phyloP scores from a whole-genome alignment of 2,113 vertebrate genomes.

The Theristicus caerulescens region DNA sequence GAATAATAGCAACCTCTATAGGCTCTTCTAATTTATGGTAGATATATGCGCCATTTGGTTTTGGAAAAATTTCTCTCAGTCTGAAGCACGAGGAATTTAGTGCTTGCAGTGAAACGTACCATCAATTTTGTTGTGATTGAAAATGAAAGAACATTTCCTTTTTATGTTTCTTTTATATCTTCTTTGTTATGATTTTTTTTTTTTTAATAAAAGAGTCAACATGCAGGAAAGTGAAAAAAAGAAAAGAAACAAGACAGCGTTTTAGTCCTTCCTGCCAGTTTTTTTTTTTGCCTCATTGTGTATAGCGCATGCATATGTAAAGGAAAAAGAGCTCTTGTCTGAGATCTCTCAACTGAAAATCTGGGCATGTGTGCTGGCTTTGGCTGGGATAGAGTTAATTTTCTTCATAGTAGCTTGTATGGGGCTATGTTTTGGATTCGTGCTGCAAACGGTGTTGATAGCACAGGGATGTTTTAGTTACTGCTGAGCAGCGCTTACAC shows the following conservation, averaged over 20 bases:
- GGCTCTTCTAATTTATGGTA: not conserved
- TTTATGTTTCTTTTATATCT: not conserved
- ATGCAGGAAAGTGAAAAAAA: not conserved
- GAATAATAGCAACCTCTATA: not conserved
- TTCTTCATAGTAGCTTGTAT: too few relatives aligned
- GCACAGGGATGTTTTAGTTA: too few relatives aligned
- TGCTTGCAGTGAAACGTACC: not conserved
- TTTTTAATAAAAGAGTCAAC: not conserved
- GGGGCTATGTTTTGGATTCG: too few relatives aligned
- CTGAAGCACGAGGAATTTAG: not conserved
- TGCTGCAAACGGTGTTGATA: too few relatives aligned
- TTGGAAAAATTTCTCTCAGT: not conserved
- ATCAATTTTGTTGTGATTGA: not conserved
- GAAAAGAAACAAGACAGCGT: not conserved
- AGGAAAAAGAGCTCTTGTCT: not conserved
- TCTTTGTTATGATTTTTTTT: not conserved
- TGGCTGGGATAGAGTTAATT: too few relatives aligned
- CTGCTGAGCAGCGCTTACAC: too few relatives aligned
- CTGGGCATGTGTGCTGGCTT: not conserved
- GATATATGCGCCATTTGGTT: not conserved
- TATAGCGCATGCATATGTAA: not conserved
- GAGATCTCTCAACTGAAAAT: not conserved
- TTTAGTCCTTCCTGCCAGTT: not conserved
- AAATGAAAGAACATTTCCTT: not conserved
- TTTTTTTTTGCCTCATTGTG: not conserved